These are phyloP conservation scores for Luffia ferchaultella DNA, from an alignment of 2,888 invertebrate species.

Conservation along the genomic window DNA sequence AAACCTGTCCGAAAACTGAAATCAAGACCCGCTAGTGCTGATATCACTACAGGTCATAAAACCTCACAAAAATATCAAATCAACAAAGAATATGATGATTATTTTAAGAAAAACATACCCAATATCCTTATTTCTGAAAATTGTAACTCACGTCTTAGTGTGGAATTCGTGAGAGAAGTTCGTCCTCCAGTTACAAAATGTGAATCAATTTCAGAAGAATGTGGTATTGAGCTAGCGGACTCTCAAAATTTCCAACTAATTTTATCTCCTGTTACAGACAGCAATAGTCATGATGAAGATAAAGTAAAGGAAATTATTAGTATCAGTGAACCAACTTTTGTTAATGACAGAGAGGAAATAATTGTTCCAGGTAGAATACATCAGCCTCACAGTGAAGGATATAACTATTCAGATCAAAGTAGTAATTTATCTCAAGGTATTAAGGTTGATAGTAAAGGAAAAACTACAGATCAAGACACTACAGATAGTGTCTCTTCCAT, in stretches of 20 bases:
- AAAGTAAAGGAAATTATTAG: constrained; percentile 19
- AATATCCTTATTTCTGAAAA: constrained; percentile 20
- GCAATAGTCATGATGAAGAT: background rate
- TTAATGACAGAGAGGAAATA: constrained; percentile 32
- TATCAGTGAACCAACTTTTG: constrained; percentile 37
- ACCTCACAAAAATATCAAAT: constrained; percentile 24
- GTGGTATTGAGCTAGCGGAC: constrained; percentile 25
- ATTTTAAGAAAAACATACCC: constrained; percentile 15
- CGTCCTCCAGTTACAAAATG: constrained; percentile 25
- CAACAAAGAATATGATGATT: constrained; percentile 9
- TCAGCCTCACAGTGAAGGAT: constrained; percentile 39
- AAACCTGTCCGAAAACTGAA: constrained; percentile 46
- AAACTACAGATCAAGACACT: constrained; percentile 49
- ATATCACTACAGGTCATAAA: constrained; percentile 35
- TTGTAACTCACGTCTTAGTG: constrained; percentile 29
- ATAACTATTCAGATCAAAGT: constrained; percentile 33
- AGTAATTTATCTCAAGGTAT: constrained; percentile 28
- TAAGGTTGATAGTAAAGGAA: constrained; percentile 26
- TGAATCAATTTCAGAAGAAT: constrained; percentile 36
- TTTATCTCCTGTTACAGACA: constrained; percentile 25
- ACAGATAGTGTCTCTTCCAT: constrained; percentile 47
- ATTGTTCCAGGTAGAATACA: constrained; percentile 28
- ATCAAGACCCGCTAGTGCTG: constrained; percentile 43
- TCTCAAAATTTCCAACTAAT: constrained; percentile 49
- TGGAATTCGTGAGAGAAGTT: constrained; percentile 37